These are phyloP conservation scores for Drosophila sproati DNA, from an alignment of 1,140 invertebrate species.

Conservation along the genomic window DNA sequence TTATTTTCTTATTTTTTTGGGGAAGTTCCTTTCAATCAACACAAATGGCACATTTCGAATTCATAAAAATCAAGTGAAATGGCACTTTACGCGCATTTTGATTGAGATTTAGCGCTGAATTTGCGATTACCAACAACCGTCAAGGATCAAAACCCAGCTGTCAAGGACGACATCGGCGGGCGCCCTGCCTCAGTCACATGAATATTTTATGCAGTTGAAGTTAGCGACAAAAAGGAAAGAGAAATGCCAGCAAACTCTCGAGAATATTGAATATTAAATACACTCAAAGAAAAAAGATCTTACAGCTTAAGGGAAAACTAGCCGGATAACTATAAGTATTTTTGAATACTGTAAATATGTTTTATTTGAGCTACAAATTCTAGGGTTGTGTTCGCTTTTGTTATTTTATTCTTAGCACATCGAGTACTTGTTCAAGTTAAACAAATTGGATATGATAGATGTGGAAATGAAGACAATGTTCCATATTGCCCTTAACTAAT, in stretches of 20 bases:
- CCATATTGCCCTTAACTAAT: background rate
- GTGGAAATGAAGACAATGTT: no score
- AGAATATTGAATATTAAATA: background rate
- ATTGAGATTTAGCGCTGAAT: slow-evolving; percentile 78
- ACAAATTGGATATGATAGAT: no score
- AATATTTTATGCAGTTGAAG: slow-evolving; percentile 51
- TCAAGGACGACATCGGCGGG: slow-evolving; percentile 13
- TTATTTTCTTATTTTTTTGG: slow-evolving; percentile 10
- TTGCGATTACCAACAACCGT: slow-evolving; percentile 59
- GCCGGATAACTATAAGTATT: no score
- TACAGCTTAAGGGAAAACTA: no score
- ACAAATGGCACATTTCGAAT: slow-evolving; percentile 64
- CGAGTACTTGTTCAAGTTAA: no score
- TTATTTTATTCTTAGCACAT: no score
- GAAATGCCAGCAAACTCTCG: background rate
- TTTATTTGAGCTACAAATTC: no score
- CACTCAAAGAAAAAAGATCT: background rate
- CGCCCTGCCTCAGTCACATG: slow-evolving; percentile 21
- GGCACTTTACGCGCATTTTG: slow-evolving; percentile 77
- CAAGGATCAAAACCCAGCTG: slow-evolving; percentile 42
- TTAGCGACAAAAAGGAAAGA: background rate
- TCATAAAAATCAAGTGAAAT: slow-evolving; percentile 78
- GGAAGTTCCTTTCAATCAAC: slow-evolving; percentile 48
- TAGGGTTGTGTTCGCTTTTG: no score
- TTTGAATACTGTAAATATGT: no score